Evolutionary conservation across 2,797 vertebrate species (phyloP), one percentile per base, ranked within the genome.

Genomic region (Carcharodon carcharias): DNA sequence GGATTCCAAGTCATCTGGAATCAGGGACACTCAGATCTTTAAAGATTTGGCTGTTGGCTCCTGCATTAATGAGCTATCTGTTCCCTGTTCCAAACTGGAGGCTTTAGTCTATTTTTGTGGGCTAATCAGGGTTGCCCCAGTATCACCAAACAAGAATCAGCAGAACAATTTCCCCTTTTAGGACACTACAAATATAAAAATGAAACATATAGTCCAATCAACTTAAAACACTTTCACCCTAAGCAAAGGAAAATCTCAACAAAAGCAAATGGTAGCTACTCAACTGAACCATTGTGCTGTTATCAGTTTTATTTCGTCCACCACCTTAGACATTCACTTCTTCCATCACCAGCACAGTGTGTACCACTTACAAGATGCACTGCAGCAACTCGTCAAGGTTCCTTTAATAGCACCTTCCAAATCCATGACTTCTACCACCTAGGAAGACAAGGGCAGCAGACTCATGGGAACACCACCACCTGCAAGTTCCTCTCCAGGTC

Each of bases 1-100:
- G 61, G n/a, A 40, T 93, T 93, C 91, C 91, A 93, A 93, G 61
- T 93, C 91, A 93, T 93, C 91, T 93, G 91, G 61, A 93, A 45
- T 65, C 91, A 40, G 61, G 61, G 91, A 93, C 61, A 67, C 63
- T 65, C 91, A 65, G 91, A 93, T 65, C 61, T 23, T 65, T 93
- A 65, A 93, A 93, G 91, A 65, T 45, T 61, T 93, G n/a, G 61
- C 61, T 93, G 61, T 65, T 21, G 7, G 91, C 35, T 65, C 18
- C 91, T 65, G 61, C 26, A 21, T 40, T 93, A 93, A 93, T 67
- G 91, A 93, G 16, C 61, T 65, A 67, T 67, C 91, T 93, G 91
- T 21, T 93, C 56, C 40, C 2, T 9, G 61, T 45, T 93, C 58
- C 61, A 93, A n/a, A 65, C 61, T 93, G 61, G 91, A 93, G 91